Conservation (phyloP, 1,140 invertebrate species). For the Drosophila paulistorum region DNA sequence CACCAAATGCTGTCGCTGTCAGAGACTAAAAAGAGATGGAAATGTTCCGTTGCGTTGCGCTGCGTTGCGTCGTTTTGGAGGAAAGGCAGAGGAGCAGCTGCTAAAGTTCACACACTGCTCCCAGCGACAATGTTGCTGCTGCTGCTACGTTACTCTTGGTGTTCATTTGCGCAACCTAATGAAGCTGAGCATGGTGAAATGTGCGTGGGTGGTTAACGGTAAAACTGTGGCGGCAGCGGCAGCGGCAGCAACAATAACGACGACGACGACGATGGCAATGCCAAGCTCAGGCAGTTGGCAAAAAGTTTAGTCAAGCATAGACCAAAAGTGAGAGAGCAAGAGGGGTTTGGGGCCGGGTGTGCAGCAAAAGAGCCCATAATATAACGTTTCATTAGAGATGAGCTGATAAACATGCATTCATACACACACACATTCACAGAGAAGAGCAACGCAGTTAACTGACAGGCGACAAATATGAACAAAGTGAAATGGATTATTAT, state of each 20-base stretch:
- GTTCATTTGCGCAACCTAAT: conserved; percentile 76
- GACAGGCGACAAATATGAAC: not conserved
- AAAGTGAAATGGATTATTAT: not conserved
- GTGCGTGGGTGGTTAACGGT: conserved; percentile 70
- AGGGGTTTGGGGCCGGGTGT: not conserved
- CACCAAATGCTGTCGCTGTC: conserved; percentile 74
- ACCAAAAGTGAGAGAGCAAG: not conserved
- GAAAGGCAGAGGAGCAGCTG: conserved; percentile 53
- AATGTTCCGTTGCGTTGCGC: conserved; percentile 25
- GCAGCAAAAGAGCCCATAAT: conserved; percentile 44
- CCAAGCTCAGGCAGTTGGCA: conserved; percentile 33
- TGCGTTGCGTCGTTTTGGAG: not conserved
- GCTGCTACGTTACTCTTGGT: conserved; percentile 17
- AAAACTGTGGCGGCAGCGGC: conserved; percentile 38
- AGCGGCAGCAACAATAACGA: conserved; percentile 28
- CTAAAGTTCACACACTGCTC: conserved; percentile 62
- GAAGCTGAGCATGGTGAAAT: conserved; percentile 69
- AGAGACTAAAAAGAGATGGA: conserved; percentile 28
- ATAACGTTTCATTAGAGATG: conserved; percentile 78
- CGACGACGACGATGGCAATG: conserved; percentile 34
- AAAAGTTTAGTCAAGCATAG: conserved; percentile 55
- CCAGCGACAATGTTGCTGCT: conserved; percentile 16
- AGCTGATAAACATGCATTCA: conserved; percentile 69
- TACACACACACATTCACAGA: not conserved
- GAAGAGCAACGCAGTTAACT: not conserved